These are phyloP conservation scores for Chaenogobius annularis DNA, from an alignment of 2,113 vertebrate genomes.

Conservation along the genomic window DNA sequence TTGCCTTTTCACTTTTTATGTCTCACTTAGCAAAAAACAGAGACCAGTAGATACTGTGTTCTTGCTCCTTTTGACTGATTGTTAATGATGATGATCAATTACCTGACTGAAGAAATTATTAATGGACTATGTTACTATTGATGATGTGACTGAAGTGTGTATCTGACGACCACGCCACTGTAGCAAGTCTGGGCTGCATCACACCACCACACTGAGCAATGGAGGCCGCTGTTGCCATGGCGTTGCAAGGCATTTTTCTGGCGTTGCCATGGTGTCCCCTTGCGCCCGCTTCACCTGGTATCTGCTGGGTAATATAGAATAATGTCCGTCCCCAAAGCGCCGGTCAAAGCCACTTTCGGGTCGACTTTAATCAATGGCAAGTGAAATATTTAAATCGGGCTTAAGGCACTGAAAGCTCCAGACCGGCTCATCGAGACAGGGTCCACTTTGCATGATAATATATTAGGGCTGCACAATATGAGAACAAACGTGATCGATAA, in stretches of 20 bases:
- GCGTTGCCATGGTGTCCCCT: slow-evolving; percentile 72
- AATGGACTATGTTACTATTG: slow-evolving; percentile 75
- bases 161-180: slow-evolving; percentile 80
- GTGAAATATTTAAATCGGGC: slow-evolving; percentile 45
- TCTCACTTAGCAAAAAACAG: slow-evolving; percentile 85
- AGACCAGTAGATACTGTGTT: slow-evolving; percentile 88
- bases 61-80: slow-evolving; percentile 83
- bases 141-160: slow-evolving; percentile 77
- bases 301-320: slow-evolving; percentile 76
- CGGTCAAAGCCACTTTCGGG: slow-evolving; percentile 51
- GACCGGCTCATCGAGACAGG: slow-evolving; percentile 59
- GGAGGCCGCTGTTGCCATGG: slow-evolving; percentile 72
- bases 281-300: slow-evolving; percentile 73
- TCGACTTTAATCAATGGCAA: slow-evolving; percentile 40
- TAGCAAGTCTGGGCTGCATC: slow-evolving; percentile 80
- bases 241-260: slow-evolving; percentile 71
- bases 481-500: not conserved
- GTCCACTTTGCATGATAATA: slow-evolving; percentile 31
- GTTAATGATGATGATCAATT: slow-evolving; percentile 77
- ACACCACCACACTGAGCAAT: slow-evolving; percentile 73
- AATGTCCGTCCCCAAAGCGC: slow-evolving; percentile 63
- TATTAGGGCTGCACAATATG: not conserved
- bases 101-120: slow-evolving; percentile 75
- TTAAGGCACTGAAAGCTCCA: slow-evolving; percentile 31
- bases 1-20: slow-evolving; percentile 56